Evolutionary conservation across 30 jellyfish, hydroid and myxozoan genomes (phyloP).

Genomic region (Catostylus mosaicus): DNA sequence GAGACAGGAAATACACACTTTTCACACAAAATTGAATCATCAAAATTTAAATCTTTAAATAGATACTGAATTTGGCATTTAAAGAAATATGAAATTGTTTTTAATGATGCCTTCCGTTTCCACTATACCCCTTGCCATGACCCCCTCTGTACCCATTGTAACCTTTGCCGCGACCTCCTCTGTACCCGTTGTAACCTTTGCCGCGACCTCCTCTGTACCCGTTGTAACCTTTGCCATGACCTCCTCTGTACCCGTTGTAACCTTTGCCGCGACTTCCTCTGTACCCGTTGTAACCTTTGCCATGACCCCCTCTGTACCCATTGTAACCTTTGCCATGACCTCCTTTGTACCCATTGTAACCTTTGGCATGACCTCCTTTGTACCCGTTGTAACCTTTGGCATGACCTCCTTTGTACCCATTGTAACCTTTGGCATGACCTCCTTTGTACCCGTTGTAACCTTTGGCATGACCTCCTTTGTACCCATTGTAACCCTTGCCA

Average conservation of each 20-base stretch:
- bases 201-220: neutral
- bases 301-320: conserved; percentile 10
- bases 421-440: neutral
- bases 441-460: neutral
- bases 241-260: neutral
- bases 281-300: conserved; percentile 17
- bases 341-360: neutral
- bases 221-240: conserved; percentile 6
- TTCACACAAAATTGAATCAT: too few species aligned
- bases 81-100: too few species aligned
- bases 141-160: neutral
- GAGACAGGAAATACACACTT: too few species aligned
- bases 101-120: neutral
- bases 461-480: neutral
- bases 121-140: neutral
- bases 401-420: neutral
- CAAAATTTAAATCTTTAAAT: too few species aligned
- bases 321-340: conserved; percentile 6
- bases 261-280: conserved; percentile 4
- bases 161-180: neutral
- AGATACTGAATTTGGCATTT: too few species aligned
- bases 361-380: conserved; percentile 9
- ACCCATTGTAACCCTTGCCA: neutral
- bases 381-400: neutral
- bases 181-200: conserved; percentile 1